Percentiles rank a stretch among this genome's conserved stretches.
Conservation (phyloP, 1,140 invertebrate species). For the Metaphire vulgaris region DNA sequence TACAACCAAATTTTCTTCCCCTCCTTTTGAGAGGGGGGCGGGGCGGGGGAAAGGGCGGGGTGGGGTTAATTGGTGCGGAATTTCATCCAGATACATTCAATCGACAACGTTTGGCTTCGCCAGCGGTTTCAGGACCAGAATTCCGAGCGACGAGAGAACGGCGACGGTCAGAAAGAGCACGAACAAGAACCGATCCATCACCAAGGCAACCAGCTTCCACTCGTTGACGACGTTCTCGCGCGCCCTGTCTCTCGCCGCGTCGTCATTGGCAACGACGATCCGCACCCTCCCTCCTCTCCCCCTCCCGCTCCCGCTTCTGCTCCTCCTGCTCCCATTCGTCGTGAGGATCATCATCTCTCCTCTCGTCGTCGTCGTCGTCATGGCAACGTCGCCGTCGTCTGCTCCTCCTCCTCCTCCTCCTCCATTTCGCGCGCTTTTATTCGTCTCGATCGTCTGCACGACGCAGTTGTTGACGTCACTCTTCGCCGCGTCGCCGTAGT, state of each 20-base stretch:
- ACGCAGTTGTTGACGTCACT: not conserved
- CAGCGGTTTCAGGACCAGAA: not conserved
- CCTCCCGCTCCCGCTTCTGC: not conserved
- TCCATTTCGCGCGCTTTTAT: not conserved
- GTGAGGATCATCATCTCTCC: too few relatives aligned
- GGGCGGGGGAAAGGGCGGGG: too few relatives aligned
- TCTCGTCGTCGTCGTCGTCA: not conserved
- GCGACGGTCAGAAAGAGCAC: slow-evolving; percentile 45
- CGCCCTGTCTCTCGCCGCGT: slow-evolving; percentile 38
- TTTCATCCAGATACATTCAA: not conserved
- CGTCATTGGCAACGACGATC: slow-evolving; percentile 28
- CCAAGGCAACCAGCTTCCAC: slow-evolving; percentile 48
- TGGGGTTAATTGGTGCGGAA: too few relatives aligned
- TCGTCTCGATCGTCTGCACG: not conserved
- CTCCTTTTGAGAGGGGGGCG: too few relatives aligned
- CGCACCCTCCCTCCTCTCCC: not conserved
- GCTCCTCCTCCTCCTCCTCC: too few relatives aligned
- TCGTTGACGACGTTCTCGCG: slow-evolving; percentile 39
- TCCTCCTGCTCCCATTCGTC: not conserved
- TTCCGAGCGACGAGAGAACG: slow-evolving; percentile 35
- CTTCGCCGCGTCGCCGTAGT: not conserved
- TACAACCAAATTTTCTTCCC: too few relatives aligned
- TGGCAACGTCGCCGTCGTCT: not conserved
- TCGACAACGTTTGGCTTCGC: not conserved
- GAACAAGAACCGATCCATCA: slow-evolving; percentile 50